These are phyloP conservation scores for Scaptodrosophila latifasciaeformis DNA, from an alignment of 2,888 invertebrate species.

Conservation along the genomic window DNA sequence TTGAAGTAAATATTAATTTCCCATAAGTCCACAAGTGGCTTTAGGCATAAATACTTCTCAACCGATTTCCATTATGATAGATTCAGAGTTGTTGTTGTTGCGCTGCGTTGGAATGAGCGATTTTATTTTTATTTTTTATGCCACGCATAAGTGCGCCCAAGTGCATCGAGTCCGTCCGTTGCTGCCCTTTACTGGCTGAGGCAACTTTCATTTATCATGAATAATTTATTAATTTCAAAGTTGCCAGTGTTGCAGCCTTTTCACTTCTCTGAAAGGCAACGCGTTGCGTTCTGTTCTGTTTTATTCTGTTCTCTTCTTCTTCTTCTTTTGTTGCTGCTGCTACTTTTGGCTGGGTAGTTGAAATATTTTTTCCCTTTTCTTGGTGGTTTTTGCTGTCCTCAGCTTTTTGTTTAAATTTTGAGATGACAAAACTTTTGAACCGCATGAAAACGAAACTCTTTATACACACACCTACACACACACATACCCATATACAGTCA, in stretches of 20 bases:
- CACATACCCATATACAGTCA: background rate
- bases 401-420: slow-evolving; percentile 54
- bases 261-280: slow-evolving; percentile 23
- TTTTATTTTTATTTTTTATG: too few species aligned
- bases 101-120: too few species aligned
- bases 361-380: background rate
- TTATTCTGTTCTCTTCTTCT: slow-evolving; percentile 8
- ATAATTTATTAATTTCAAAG: slow-evolving; percentile 45
- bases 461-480: too few species aligned
- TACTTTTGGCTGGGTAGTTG: slow-evolving; percentile 1
- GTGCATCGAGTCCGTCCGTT: background rate
- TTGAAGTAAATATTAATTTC: too few species aligned
- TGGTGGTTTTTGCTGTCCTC: background rate
- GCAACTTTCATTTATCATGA: slow-evolving; percentile 33
- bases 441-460: too few species aligned
- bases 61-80: too few species aligned
- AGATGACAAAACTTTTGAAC: slow-evolving; percentile 60
- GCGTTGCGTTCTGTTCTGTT: slow-evolving; percentile 1
- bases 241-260: too few species aligned
- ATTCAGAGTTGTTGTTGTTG: too few species aligned
- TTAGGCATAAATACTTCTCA: too few species aligned
- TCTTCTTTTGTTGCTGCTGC: too few species aligned
- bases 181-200: background rate
- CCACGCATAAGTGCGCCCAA: background rate
- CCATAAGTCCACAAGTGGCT: too few species aligned